phyloP scores from a whole-genome alignment of 92 coral and sea anemone species.

The Micromussa lordhowensis region DNA sequence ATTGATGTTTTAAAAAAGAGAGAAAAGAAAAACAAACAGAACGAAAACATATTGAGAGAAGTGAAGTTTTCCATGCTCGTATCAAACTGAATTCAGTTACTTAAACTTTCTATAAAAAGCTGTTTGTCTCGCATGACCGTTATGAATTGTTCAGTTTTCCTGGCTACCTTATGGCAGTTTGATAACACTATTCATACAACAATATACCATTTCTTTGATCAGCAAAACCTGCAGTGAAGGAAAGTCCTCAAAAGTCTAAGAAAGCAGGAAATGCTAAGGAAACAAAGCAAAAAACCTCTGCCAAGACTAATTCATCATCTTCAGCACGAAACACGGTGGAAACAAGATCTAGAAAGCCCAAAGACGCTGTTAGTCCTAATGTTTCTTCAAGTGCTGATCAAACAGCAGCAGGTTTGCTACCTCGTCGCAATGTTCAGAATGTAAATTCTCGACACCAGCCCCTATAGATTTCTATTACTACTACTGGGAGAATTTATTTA shows the following conservation, averaged over 20 bases:
- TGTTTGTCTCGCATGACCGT: no score
- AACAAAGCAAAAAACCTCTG: neutral
- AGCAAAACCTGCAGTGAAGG: neutral
- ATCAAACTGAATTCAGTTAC: no score
- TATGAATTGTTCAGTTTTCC: no score
- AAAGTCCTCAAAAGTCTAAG: conserved; percentile 18
- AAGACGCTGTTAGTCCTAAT: neutral
- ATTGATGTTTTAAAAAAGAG: no score
- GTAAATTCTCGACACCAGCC: neutral
- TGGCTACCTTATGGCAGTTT: neutral
- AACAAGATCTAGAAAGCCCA: conserved; percentile 20
- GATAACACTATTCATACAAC: neutral
- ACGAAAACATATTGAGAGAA: no score
- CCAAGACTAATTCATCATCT: conserved; percentile 11
- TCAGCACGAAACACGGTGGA: neutral
- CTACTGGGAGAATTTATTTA: neutral
- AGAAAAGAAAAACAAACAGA: no score
- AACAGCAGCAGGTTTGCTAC: conserved; percentile 32
- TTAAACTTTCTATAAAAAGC: no score
- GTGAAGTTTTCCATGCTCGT: no score
- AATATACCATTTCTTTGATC: no score
- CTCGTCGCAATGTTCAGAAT: neutral
- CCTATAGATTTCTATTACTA: neutral
- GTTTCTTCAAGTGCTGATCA: conserved; percentile 3
- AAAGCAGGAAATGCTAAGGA: conserved; percentile 17